These are phyloP conservation scores for Synergus gifuensis DNA, from an alignment of 2,888 invertebrate species.

Conservation along the genomic window DNA sequence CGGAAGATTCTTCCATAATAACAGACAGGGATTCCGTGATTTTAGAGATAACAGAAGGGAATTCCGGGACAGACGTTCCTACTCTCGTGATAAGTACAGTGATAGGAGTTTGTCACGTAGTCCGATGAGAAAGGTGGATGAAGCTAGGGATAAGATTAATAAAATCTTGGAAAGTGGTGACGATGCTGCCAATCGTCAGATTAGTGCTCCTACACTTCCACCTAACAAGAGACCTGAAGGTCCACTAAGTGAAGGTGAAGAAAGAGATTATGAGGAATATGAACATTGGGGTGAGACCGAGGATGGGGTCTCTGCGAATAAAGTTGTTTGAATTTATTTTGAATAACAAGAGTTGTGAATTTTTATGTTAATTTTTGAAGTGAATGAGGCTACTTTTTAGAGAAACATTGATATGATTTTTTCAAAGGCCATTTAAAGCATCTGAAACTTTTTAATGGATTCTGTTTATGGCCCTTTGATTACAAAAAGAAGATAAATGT, in stretches of 20 bases:
- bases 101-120: slow-evolving; percentile 79
- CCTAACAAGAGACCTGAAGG: slow-evolving; percentile 79
- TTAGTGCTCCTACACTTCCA: slow-evolving; percentile 53
- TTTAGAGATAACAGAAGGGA: slow-evolving; percentile 82
- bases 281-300: slow-evolving; percentile 72
- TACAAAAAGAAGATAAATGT: too few relatives aligned
- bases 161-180: slow-evolving; percentile 79
- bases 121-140: slow-evolving; percentile 79
- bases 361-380: neutral
- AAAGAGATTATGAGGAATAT: slow-evolving; percentile 78
- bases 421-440: too few relatives aligned
- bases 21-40: slow-evolving; percentile 80
- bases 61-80: slow-evolving; percentile 82
- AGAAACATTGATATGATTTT: slow-evolving; percentile 73
- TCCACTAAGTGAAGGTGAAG: slow-evolving; percentile 82
- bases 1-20: slow-evolving; percentile 74
- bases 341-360: neutral
- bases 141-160: slow-evolving; percentile 81
- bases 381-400: slow-evolving; percentile 64
- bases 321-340: slow-evolving; percentile 68
- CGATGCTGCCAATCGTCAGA: slow-evolving; percentile 51
- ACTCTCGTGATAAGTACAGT: slow-evolving; percentile 77
- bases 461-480: too few relatives aligned
- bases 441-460: too few relatives aligned
- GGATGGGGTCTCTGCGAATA: slow-evolving; percentile 66